phyloP scores from a whole-genome alignment of 23 tunicate species.

The Aplidium turbinatum region DNA sequence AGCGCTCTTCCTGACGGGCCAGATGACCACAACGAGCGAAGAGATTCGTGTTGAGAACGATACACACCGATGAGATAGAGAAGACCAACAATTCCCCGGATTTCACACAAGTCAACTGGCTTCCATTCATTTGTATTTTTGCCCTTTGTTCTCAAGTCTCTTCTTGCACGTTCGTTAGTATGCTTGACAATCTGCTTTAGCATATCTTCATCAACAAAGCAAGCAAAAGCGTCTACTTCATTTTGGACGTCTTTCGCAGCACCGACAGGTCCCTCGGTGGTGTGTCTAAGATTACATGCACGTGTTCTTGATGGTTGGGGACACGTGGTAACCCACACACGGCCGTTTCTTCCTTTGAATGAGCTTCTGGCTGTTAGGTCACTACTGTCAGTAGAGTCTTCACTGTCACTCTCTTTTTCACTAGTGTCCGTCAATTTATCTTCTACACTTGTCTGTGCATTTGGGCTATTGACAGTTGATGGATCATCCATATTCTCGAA shows the following conservation, averaged over 20 bases:
- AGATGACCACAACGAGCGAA: constrained; percentile 42
- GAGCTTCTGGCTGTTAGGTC: neutral
- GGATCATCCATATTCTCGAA: constrained; percentile 25
- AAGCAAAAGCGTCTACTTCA: constrained; percentile 32
- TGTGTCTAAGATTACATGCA: constrained; percentile 27
- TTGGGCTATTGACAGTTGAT: constrained; percentile 6
- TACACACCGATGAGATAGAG: constrained; percentile 34
- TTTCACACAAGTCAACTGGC: constrained; percentile 37
- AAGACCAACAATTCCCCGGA: constrained; percentile 24
- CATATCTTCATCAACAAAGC: constrained; percentile 29
- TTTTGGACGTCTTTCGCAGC: constrained; percentile 29
- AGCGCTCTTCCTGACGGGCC: constrained; percentile 28
- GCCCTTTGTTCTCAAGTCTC: constrained; percentile 24
- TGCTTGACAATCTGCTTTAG: constrained; percentile 30
- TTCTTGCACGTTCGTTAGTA: constrained; percentile 18
- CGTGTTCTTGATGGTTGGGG: constrained; percentile 39
- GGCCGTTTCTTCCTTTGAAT: constrained; percentile 32
- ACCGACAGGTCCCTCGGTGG: constrained; percentile 25
- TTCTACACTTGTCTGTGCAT: constrained; percentile 10
- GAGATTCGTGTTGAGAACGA: constrained; percentile 40
- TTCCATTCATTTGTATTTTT: constrained; percentile 32
- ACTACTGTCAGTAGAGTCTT: constrained; percentile 28
- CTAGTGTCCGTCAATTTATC: constrained; percentile 20
- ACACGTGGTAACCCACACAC: constrained; percentile 28
- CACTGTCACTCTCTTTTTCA: constrained; percentile 17